These are phyloP conservation scores for Crotalus tigris DNA, from an alignment of 2,113 vertebrate species.

Conservation along the genomic window DNA sequence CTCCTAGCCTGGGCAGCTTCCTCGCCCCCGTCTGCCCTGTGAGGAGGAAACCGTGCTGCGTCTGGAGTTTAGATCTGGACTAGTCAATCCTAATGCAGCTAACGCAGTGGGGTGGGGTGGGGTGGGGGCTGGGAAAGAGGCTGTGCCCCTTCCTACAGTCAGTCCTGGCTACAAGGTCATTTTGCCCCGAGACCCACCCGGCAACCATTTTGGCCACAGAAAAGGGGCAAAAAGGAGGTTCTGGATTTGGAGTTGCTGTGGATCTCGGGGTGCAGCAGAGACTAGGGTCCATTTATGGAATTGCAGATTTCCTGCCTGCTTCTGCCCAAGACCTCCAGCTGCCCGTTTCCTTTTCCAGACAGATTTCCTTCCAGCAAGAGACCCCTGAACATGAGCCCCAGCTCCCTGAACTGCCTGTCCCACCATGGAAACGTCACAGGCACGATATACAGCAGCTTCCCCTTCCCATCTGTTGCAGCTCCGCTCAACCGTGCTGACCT, in stretches of 20 bases:
- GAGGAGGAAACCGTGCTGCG: background rate
- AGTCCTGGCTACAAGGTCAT: background rate
- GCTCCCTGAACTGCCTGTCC: constrained; percentile 48
- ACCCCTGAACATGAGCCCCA: background rate
- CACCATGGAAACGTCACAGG: background rate
- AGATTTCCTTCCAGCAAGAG: constrained; percentile 23
- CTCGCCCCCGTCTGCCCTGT: background rate
- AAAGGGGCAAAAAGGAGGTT: background rate
- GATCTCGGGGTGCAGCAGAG: background rate
- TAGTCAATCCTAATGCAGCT: background rate
- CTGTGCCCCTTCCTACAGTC: background rate
- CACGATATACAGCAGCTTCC: constrained; percentile 13
- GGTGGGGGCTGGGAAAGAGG: too few species aligned
- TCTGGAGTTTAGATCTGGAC: background rate
- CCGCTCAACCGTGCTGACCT: background rate
- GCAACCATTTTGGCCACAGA: background rate
- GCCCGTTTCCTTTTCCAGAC: constrained; percentile 49
- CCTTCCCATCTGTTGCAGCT: constrained; percentile 28
- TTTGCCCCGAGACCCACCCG: background rate
- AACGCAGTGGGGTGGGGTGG: background rate
- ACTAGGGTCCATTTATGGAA: background rate
- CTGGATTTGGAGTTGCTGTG: background rate
- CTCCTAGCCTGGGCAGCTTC: background rate
- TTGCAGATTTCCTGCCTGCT: background rate
- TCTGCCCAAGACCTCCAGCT: background rate